Conservation (phyloP, 2,888 invertebrate genomes). For the Sepiola atlantica region DNA sequence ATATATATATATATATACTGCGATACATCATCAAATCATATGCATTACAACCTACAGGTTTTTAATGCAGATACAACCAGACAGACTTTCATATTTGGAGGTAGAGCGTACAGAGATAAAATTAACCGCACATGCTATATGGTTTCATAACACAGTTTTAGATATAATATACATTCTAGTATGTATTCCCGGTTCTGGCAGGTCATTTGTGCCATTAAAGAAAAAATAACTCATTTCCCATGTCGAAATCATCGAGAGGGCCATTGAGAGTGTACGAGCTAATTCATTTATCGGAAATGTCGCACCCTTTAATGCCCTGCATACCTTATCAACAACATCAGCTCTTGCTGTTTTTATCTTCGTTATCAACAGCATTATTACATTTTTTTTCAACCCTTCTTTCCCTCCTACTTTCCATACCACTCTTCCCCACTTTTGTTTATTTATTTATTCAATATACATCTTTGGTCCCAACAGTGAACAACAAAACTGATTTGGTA, state of each 20-base stretch:
- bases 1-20: no score
- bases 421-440: no score
- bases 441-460: no score
- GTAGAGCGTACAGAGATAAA: no score
- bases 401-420: not conserved
- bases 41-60: no score
- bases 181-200: not conserved
- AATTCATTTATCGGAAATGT: constrained; percentile 8
- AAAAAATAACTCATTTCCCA: not conserved
- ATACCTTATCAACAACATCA: not conserved
- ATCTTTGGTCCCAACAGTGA: no score
- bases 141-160: not conserved
- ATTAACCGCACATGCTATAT: not conserved
- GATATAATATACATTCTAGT: not conserved
- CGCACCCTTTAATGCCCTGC: constrained; percentile 32
- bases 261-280: not conserved
- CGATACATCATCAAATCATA: no score
- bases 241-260: not conserved
- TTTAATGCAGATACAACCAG: no score
- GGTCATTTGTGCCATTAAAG: not conserved
- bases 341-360: not conserved
- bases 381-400: not conserved
- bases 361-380: not conserved
- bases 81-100: no score
- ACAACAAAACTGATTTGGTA: no score